Evolutionary conservation across 2,888 invertebrate genomes (phyloP).

Genomic region (Ectemnius continuus): DNA sequence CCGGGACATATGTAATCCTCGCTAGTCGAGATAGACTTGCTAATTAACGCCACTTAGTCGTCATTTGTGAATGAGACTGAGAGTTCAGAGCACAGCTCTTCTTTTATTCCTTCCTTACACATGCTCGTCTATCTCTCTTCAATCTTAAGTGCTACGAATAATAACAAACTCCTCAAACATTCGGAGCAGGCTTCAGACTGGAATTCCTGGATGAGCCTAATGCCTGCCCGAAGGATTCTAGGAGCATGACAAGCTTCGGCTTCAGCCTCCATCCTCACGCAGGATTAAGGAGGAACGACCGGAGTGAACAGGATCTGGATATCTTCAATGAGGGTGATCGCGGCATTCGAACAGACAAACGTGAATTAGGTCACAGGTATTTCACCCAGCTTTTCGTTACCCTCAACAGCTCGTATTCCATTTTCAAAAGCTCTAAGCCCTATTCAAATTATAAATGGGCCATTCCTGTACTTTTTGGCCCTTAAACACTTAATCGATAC

Average conservation of each 20-base stretch:
- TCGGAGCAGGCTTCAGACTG: conserved; percentile 54
- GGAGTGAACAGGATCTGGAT: conserved; percentile 72
- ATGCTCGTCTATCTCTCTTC: background rate
- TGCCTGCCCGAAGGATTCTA: conserved; percentile 52
- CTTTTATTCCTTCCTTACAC: background rate
- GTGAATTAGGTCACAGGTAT: conserved; percentile 76
- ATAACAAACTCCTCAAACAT: conserved; percentile 33
- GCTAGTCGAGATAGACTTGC: too few species aligned
- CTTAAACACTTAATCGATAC: too few species aligned
- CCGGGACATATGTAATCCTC: too few species aligned
- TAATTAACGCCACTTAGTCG: too few species aligned
- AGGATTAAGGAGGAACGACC: conserved; percentile 65
- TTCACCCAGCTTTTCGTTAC: conserved; percentile 21
- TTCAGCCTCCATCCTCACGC: conserved; percentile 29
- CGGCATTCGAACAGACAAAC: conserved; percentile 68
- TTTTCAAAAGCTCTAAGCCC: too few species aligned
- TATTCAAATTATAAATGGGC: too few species aligned
- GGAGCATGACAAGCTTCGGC: conserved; percentile 54
- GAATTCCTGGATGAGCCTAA: conserved; percentile 54
- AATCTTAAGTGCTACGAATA: background rate
- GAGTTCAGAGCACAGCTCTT: too few species aligned
- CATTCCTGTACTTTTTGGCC: too few species aligned
- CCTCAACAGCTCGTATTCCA: too few species aligned
- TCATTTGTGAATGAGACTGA: too few species aligned
- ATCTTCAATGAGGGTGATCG: conserved; percentile 69